Evolutionary conservation across 2,113 vertebrate species (phyloP).

Genomic region (Oryzias curvinotus): DNA sequence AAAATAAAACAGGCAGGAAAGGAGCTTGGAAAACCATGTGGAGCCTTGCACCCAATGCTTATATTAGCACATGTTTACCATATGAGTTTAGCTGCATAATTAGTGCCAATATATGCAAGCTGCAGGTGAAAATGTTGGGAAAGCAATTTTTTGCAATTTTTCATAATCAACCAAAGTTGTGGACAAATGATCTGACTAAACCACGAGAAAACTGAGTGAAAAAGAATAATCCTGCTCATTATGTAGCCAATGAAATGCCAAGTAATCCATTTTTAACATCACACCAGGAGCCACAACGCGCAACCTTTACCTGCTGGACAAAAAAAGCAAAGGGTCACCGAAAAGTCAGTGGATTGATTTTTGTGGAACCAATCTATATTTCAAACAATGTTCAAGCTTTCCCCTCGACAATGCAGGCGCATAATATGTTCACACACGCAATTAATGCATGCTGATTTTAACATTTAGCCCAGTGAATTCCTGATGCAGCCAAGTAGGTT

Average conservation of each 20-base stretch:
- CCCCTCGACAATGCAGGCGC: no score
- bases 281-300: no score
- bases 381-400: no score
- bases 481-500: no score
- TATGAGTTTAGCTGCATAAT: not conserved
- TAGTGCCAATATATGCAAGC: not conserved
- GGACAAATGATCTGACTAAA: constrained; percentile 6
- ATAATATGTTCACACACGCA: no score
- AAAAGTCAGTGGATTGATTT: not conserved
- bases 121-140: not conserved
- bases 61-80: not conserved
- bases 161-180: not conserved
- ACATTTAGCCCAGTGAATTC: no score
- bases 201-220: not conserved
- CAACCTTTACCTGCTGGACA: not conserved
- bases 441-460: no score
- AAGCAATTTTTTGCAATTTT: constrained; percentile 17
- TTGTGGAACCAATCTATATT: no score
- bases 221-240: not conserved
- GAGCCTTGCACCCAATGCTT: not conserved
- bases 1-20: not conserved
- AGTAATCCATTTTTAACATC: no score
- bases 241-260: no score
- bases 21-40: no score
- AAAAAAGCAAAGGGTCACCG: not conserved